A percentile compares a stretch with the other conserved stretches of the same genome.
phyloP scores from a whole-genome alignment of 2,888 invertebrate species.

The Dicranocentrus wangi region DNA sequence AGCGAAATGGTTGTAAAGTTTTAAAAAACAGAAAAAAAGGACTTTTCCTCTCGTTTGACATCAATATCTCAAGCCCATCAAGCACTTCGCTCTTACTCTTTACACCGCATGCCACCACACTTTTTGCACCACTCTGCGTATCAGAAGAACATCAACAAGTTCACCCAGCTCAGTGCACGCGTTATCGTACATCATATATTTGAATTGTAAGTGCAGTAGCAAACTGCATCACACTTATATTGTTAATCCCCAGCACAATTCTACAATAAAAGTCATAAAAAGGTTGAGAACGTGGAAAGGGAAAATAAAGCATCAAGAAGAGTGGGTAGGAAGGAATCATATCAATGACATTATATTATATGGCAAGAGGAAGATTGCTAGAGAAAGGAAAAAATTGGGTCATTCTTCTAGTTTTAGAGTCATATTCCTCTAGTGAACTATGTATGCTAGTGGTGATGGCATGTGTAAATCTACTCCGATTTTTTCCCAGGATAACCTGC shows the following conservation, averaged over 20 bases:
- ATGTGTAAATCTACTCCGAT: slow-evolving; percentile 18
- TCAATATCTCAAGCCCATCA: slow-evolving; percentile 6
- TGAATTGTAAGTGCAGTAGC: background rate
- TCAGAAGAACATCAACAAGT: no score
- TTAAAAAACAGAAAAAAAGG: slow-evolving; percentile 2
- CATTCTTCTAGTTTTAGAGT: slow-evolving; percentile 27
- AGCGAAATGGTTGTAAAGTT: slow-evolving; percentile 17
- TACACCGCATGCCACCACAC: no score
- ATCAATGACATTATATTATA: background rate
- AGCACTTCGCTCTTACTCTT: background rate
- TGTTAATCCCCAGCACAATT: background rate
- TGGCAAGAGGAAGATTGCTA: no score
- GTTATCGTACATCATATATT: slow-evolving; percentile 3
- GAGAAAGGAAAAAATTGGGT: slow-evolving; percentile 47
- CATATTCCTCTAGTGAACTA: background rate
- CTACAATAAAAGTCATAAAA: background rate
- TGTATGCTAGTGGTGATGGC: slow-evolving; percentile 7
- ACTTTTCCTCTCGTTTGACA: slow-evolving; percentile 42
- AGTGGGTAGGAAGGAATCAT: background rate
- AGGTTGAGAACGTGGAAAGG: no score
- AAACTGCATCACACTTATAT: background rate
- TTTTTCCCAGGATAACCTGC: slow-evolving; percentile 35
- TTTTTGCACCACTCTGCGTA: no score
- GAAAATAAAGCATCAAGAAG: background rate
- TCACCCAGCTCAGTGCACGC: background rate